Conservation (phyloP, 2,888 invertebrate genomes). For the Bombylius discolor region DNA sequence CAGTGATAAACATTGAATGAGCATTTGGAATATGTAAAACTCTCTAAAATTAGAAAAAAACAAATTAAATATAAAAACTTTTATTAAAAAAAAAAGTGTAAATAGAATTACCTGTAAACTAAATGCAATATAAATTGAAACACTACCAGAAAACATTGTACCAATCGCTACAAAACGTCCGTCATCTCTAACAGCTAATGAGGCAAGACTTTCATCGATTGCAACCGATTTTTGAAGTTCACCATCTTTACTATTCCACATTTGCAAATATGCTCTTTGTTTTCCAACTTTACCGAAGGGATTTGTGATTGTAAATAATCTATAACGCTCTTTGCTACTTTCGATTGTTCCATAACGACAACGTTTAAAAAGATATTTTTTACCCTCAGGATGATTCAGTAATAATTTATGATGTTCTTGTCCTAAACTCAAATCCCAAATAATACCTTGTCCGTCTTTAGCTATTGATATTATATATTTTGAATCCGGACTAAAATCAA, state of each 20-base stretch:
- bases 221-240: conserved; percentile 43
- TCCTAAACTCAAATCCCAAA: conserved; percentile 63
- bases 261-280: conserved; percentile 59
- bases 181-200: conserved; percentile 79
- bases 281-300: conserved; percentile 59
- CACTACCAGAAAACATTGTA: conserved; percentile 85
- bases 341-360: conserved; percentile 67
- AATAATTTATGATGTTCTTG: conserved; percentile 54
- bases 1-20: conserved; percentile 96
- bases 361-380: conserved; percentile 70
- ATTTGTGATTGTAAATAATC: conserved; percentile 70
- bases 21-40: conserved; percentile 70
- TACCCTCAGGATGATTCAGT: conserved; percentile 62
- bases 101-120: conserved; percentile 58
- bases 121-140: conserved; percentile 81
- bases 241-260: conserved; percentile 60
- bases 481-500: conserved; percentile 77
- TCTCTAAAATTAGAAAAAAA: conserved; percentile 39
- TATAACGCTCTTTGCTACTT: conserved; percentile 47
- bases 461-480: conserved; percentile 68
- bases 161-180: conserved; percentile 86
- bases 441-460: conserved; percentile 69
- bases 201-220: conserved; percentile 65
- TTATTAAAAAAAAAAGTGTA: background rate
- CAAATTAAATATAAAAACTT: background rate